Evolutionary conservation across 1,140 invertebrate species (phyloP), one percentile per base, ranked within the genome.

Genomic region (Parapsyche elsis): DNA sequence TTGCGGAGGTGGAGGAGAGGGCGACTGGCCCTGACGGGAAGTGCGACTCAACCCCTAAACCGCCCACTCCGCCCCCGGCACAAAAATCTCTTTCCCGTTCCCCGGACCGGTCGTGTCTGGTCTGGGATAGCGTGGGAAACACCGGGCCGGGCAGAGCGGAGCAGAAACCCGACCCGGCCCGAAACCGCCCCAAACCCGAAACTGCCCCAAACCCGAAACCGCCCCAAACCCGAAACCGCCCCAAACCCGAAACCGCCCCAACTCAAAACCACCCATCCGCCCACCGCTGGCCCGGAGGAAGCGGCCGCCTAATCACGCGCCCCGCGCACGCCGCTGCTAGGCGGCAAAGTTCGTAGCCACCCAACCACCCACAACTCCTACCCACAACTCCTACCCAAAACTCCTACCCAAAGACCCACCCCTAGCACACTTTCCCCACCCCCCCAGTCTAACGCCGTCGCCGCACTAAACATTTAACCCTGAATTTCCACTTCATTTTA

Each of bases 51-150:
- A 4, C 24, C 24, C 7, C 53, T 59, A 4, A 1, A 5, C 71
- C 16, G 71, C 59, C 45, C 78, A 67, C 26, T 73, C 76, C 80
- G 71, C 75, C 49, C 46, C 38, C 71, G 71, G 16, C 71, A 49
- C 23, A 45, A 59, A 75, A 53, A 57, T 75, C 30, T 14, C 74
- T 45, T 64, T 53, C 45, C 75, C 81, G 14, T 76, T 78, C 81
- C 75, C 78, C 57, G 74, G 61, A 53, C 57, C 30, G 7, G 16
- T 16, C 49, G 12, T 53, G 49, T 53, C 49, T 53, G 49, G 81
- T 82, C 81, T 82, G 81, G 79, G 79, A 82, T 78, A 10, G 81
- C 81, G 78, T 80, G 81, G 78, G 81, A 80, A 82, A 82, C 79
- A 80, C 78, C 64, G 77, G 76, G 53, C 81, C 76, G 74, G 74